These are phyloP conservation scores for Microtus obscurus DNA, from an alignment of 2,797 vertebrate genomes.

Conservation along the genomic window DNA sequence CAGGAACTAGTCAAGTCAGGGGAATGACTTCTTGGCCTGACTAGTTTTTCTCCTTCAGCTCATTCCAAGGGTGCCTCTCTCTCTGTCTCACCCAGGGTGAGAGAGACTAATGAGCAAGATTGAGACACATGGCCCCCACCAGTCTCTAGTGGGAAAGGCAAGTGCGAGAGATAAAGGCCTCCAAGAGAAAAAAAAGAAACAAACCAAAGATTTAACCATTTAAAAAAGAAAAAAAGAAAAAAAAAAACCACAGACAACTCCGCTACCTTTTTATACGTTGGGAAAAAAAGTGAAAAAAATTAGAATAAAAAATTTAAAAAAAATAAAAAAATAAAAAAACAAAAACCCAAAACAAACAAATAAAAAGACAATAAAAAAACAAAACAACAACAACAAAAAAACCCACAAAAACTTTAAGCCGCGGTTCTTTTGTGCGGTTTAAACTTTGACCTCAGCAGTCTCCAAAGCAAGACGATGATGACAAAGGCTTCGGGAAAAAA, in stretches of 20 bases:
- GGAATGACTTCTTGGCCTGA: neutral
- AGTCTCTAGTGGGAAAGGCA: constrained; percentile 80
- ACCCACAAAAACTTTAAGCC: constrained; percentile 82
- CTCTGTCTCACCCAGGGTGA: constrained; percentile 72
- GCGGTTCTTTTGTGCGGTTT: constrained; percentile 85
- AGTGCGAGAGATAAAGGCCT: constrained; percentile 82
- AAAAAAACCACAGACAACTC: constrained; percentile 83
- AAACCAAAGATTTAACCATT: constrained; percentile 86
- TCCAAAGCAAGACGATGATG: constrained; percentile 91
- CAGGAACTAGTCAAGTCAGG: neutral
- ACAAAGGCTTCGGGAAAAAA: constrained; percentile 86
- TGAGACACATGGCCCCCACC: constrained; percentile 80
- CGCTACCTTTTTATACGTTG: constrained; percentile 85
- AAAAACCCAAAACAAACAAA: constrained; percentile 74
- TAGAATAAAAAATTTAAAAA: constrained; percentile 70
- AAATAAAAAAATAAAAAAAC: constrained; percentile 64
- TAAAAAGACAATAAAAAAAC: constrained; percentile 70
- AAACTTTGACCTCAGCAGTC: constrained; percentile 92
- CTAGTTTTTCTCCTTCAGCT: constrained; percentile 15
- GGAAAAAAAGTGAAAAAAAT: constrained; percentile 70
- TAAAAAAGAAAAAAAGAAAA: constrained; percentile 77
- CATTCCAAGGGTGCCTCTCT: constrained; percentile 61
- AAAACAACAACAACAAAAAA: constrained; percentile 21
- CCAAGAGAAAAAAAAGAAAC: constrained; percentile 83
- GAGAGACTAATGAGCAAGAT: constrained; percentile 69